phyloP scores from a whole-genome alignment of 2,888 invertebrate genomes.

The Agrochola litura region DNA sequence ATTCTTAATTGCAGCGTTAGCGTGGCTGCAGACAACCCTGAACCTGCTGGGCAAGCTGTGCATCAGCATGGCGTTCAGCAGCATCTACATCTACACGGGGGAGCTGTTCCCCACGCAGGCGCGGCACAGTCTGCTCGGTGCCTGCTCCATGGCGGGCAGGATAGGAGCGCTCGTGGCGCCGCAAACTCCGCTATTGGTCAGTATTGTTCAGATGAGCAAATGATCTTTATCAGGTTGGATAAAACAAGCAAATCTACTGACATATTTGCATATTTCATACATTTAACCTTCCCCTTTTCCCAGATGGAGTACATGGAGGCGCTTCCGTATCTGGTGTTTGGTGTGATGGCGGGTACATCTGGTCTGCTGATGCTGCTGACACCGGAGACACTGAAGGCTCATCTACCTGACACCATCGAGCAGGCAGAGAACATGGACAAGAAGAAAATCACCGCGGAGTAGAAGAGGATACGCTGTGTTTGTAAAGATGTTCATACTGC shows the following conservation, averaged over 20 bases:
- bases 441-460: conserved; percentile 18
- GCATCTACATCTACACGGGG: conserved; percentile 90
- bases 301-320: conserved; percentile 83
- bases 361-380: conserved; percentile 89
- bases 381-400: conserved; percentile 90
- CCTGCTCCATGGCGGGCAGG: conserved; percentile 92
- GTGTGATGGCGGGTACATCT: conserved; percentile 85
- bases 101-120: conserved; percentile 93
- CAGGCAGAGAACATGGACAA: conserved; percentile 87
- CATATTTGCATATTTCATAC: neutral
- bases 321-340: conserved; percentile 90
- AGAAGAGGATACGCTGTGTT: neutral
- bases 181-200: conserved; percentile 92
- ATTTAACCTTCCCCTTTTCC: neutral
- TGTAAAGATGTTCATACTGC: neutral
- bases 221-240: neutral
- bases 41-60: conserved; percentile 87
- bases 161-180: conserved; percentile 92
- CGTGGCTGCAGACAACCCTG: conserved; percentile 88
- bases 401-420: conserved; percentile 80
- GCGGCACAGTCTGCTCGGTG: conserved; percentile 91
- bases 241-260: neutral
- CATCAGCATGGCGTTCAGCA: conserved; percentile 88
- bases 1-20: conserved; percentile 72
- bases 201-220: conserved; percentile 43